Evolutionary conservation across 2,113 vertebrate genomes (phyloP).

Genomic region (Myrmecobius fasciatus): DNA sequence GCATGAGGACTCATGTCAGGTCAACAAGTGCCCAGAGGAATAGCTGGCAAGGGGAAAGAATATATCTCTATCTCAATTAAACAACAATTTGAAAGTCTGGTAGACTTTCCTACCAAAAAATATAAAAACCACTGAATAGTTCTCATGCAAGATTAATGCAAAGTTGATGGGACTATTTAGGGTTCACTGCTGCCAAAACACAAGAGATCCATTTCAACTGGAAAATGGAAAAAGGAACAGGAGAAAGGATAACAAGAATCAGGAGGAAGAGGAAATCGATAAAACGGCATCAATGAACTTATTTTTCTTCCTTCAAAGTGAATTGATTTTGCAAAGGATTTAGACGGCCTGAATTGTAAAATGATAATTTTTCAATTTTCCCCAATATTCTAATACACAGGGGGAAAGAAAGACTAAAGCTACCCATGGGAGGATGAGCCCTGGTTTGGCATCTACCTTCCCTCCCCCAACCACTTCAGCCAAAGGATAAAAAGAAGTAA

Average conservation of each 20-base stretch:
- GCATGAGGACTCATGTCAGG: not conserved
- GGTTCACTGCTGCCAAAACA: not conserved
- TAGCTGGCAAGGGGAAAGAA: not conserved
- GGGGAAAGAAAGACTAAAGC: not conserved
- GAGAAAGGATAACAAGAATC: not conserved
- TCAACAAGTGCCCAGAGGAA: not conserved
- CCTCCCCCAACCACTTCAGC: not conserved
- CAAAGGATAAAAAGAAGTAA: not conserved
- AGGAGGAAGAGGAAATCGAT: not conserved
- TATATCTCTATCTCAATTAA: not conserved
- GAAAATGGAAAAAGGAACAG: not conserved
- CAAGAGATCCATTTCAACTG: not conserved
- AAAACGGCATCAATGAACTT: not conserved
- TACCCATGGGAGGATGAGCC: not conserved
- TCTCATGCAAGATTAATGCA: not conserved
- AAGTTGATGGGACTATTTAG: not conserved
- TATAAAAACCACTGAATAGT: not conserved
- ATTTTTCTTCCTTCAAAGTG: not conserved
- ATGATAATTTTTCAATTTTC: not conserved
- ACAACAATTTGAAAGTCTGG: slow-evolving; percentile 8
- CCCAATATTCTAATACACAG: not conserved
- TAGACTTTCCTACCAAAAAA: not conserved
- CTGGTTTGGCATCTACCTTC: not conserved
- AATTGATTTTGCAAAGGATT: not conserved
- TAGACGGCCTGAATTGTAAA: not conserved